Conservation (phyloP, 2,113 vertebrate species). For the Eclectus roratus region DNA sequence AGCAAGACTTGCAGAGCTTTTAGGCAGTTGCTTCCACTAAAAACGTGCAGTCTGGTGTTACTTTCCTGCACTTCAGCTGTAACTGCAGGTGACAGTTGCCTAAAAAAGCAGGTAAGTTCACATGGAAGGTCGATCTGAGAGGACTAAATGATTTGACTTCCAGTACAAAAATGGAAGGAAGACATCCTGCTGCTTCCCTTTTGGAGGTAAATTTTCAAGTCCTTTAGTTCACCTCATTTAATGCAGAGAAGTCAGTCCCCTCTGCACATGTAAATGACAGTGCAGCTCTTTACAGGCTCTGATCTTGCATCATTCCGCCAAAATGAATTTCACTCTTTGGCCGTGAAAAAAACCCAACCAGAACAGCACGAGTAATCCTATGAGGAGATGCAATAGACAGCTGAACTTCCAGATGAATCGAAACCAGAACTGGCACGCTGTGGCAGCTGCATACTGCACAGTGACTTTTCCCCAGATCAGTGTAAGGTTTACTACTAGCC, state of each 20-base stretch:
- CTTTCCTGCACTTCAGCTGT: not conserved
- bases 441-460: not conserved
- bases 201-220: not conserved
- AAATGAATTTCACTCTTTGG: not conserved
- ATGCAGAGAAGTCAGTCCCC: not conserved
- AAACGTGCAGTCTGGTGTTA: not conserved
- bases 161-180: not conserved
- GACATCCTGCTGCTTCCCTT: not conserved
- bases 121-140: not conserved
- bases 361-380: not conserved
- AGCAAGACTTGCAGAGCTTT: not conserved
- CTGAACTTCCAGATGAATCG: not conserved
- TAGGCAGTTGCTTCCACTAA: not conserved
- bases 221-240: not conserved
- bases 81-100: not conserved
- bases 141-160: not conserved
- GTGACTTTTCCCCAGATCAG: not conserved
- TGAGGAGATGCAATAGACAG: not conserved
- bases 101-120: slow-evolving; percentile 49
- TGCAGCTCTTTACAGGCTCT: not conserved
- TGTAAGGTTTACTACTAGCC: not conserved
- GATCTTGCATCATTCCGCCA: fast-evolving
- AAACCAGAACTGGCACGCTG: not conserved
- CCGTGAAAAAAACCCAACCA: not conserved
- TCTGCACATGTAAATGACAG: not conserved